Conservation (phyloP, 1,140 invertebrate genomes). For the Drosophila dunni region DNA sequence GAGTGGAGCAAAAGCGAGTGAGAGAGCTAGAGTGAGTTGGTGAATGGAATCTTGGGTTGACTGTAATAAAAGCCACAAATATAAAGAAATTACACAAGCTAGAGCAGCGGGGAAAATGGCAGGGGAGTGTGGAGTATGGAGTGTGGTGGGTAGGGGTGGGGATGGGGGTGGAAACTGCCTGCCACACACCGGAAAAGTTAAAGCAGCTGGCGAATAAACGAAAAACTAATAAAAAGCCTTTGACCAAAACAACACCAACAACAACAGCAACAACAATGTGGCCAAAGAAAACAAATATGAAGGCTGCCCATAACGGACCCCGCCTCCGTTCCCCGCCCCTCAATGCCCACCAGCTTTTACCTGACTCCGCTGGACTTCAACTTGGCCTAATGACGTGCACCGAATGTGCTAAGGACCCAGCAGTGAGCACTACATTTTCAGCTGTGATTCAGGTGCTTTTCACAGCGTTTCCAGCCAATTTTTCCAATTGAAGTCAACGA, state of each 20-base stretch:
- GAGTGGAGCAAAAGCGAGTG: background rate
- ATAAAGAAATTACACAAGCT: slow-evolving; percentile 77
- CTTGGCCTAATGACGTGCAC: slow-evolving; percentile 32
- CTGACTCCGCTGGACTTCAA: slow-evolving; percentile 21
- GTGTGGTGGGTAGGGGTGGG: background rate
- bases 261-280: slow-evolving; percentile 12
- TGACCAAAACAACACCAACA: slow-evolving; percentile 50
- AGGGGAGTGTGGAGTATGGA: background rate
- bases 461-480: slow-evolving; percentile 29
- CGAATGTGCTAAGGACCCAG: slow-evolving; percentile 1
- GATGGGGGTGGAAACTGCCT: slow-evolving; percentile 18
- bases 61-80: slow-evolving; percentile 79
- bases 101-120: background rate
- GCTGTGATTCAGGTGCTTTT: background rate
- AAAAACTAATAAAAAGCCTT: slow-evolving; percentile 82
- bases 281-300: slow-evolving; percentile 32
- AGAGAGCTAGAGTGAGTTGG: no score
- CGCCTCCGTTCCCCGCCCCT: background rate
- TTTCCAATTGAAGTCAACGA: slow-evolving; percentile 72
- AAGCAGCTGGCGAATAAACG: slow-evolving; percentile 78
- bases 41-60: slow-evolving; percentile 23
- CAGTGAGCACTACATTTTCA: background rate
- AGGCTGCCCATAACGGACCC: slow-evolving; percentile 34
- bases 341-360: slow-evolving; percentile 18
- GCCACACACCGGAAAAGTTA: slow-evolving; percentile 70